Percentiles rank a stretch among this genome's conserved stretches.
phyloP scores from a whole-genome alignment of 2,113 vertebrate genomes.

The Phasianus colchicus region DNA sequence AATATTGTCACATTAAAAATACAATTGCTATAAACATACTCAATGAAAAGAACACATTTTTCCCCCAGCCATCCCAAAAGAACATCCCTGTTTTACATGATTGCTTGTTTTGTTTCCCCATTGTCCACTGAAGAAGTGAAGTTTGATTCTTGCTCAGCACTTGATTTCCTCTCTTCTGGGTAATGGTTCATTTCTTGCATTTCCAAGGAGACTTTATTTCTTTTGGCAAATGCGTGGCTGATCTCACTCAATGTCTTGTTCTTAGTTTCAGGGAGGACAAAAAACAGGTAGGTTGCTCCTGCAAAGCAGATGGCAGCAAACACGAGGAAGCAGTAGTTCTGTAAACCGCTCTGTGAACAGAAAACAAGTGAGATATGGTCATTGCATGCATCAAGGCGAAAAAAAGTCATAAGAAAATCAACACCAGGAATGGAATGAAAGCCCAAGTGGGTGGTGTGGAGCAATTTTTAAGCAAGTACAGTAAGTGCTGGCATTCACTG shows the following conservation, averaged over 20 bases:
- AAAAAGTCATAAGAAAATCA: background rate
- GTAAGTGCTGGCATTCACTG: background rate
- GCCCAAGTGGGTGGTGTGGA: background rate
- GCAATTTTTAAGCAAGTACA: background rate
- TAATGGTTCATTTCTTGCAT: conserved; percentile 74
- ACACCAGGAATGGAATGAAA: background rate
- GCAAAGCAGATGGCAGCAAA: conserved; percentile 84
- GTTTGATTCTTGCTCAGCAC: conserved; percentile 25
- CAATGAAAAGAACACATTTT: background rate
- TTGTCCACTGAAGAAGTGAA: conserved; percentile 24
- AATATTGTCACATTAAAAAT: background rate
- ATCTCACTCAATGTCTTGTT: conserved; percentile 93
- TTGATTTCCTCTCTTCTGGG: background rate
- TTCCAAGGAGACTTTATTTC: conserved; percentile 80
- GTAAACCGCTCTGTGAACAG: conserved; percentile 80
- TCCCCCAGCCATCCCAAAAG: background rate
- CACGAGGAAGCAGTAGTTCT: conserved; percentile 89
- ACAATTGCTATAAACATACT: background rate
- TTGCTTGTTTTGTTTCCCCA: background rate
- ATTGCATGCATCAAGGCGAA: background rate
- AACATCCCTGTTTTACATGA: conserved; percentile 5
- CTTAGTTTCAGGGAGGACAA: conserved; percentile 95
- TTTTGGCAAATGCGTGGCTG: conserved; percentile 89
- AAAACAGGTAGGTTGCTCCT: conserved; percentile 84
- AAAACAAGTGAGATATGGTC: background rate